phyloP scores from a whole-genome alignment of 2,888 invertebrate genomes.

The Xiphydria camelus region DNA sequence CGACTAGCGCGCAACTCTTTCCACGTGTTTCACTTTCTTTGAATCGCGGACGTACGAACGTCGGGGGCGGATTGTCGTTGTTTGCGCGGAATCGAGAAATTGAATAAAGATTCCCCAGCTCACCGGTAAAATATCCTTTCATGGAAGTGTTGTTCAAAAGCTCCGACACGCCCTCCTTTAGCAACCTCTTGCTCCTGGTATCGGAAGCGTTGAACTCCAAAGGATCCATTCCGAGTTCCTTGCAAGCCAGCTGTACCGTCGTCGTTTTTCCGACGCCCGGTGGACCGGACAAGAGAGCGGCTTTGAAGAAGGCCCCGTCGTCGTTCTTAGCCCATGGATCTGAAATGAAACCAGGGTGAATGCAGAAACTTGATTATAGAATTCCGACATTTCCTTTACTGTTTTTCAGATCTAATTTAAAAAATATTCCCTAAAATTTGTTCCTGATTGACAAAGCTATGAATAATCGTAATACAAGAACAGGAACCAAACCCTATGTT shows the following conservation, averaged over 20 bases:
- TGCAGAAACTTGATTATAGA: too few species aligned
- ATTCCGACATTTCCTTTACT: not conserved
- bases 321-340: constrained; percentile 77
- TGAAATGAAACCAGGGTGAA: constrained; percentile 20
- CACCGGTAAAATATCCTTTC: constrained; percentile 71
- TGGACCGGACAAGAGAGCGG: constrained; percentile 92
- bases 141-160: constrained; percentile 77
- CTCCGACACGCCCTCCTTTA: constrained; percentile 83
- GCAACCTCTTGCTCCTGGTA: constrained; percentile 84
- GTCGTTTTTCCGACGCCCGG: constrained; percentile 98
- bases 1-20: not conserved
- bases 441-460: too few species aligned
- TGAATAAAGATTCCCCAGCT: constrained; percentile 11
- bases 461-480: too few species aligned
- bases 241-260: constrained; percentile 83
- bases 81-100: constrained; percentile 3
- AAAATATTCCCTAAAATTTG: too few species aligned
- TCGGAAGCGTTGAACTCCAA: constrained; percentile 98
- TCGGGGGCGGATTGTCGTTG: not conserved
- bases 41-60: not conserved
- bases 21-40: too few species aligned
- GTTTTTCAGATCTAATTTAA: too few species aligned
- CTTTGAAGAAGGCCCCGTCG: constrained; percentile 88
- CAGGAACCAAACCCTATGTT: too few species aligned
- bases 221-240: constrained; percentile 84